phyloP scores from a whole-genome alignment of 2,113 vertebrate species.

The Thalassarche chlororhynchos region DNA sequence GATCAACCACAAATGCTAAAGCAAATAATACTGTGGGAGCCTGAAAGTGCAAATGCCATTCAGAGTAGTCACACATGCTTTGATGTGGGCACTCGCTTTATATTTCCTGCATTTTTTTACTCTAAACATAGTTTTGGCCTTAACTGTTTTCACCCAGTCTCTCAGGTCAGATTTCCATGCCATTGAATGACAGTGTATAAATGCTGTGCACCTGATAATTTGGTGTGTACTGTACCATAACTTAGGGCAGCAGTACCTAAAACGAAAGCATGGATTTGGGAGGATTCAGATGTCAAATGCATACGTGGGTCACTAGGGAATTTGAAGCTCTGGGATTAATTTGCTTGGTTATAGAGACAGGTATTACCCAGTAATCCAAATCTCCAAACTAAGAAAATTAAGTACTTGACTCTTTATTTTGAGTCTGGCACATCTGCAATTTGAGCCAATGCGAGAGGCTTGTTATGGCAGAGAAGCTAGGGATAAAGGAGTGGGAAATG shows the following conservation, averaged over 20 bases:
- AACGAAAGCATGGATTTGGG: background rate
- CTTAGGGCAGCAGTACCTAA: background rate
- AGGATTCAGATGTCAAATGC: background rate
- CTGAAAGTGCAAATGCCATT: slow-evolving; percentile 50
- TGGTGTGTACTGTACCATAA: background rate
- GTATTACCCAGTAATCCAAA: background rate
- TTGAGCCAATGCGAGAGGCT: background rate
- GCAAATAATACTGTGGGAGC: slow-evolving; percentile 48
- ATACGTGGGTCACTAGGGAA: background rate
- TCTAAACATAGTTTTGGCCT: slow-evolving; percentile 3
- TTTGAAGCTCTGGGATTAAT: background rate
- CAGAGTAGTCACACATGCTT: slow-evolving; percentile 36
- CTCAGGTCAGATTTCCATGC: background rate
- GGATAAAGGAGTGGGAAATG: background rate
- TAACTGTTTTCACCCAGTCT: background rate
- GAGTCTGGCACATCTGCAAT: background rate
- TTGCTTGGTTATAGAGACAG: background rate
- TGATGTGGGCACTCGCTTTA: slow-evolving; percentile 28
- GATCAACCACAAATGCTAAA: slow-evolving; percentile 52
- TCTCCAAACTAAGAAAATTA: background rate
- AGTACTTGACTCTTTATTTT: background rate
- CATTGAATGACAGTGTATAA: background rate
- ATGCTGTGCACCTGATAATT: background rate
- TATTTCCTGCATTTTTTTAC: slow-evolving; percentile 21
- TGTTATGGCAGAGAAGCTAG: background rate